phyloP scores from a whole-genome alignment of 1,140 invertebrate genomes.

The Dendrolimus kikuchii region DNA sequence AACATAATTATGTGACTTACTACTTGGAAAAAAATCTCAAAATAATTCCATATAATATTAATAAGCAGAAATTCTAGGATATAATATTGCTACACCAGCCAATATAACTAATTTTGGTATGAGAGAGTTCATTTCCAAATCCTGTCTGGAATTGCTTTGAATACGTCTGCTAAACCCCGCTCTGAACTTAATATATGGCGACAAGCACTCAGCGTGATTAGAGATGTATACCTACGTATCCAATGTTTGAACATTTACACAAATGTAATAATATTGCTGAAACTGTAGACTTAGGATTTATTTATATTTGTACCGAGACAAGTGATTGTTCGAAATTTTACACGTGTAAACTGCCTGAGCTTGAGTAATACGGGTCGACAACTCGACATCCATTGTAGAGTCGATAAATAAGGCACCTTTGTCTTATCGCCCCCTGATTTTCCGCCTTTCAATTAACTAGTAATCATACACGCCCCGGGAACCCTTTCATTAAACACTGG shows the following conservation, averaged over 20 bases:
- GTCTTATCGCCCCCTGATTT: slow-evolving; percentile 59
- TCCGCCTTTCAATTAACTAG: slow-evolving; percentile 67
- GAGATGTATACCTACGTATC: slow-evolving; percentile 10
- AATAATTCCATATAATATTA: no score
- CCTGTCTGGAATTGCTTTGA: slow-evolving; percentile 18
- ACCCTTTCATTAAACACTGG: slow-evolving; percentile 65
- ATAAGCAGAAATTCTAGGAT: no score
- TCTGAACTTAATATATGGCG: slow-evolving; percentile 56
- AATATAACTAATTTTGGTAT: slow-evolving; percentile 13
- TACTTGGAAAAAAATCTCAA: no score
- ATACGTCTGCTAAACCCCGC: slow-evolving; percentile 19
- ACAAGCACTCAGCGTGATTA: slow-evolving; percentile 59
- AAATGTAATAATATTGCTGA: not conserved
- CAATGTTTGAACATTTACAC: not conserved
- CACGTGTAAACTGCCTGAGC: not conserved
- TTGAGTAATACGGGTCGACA: not conserved
- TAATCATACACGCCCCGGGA: slow-evolving; percentile 64
- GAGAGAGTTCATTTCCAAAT: slow-evolving; percentile 16
- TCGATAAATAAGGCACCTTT: slow-evolving; percentile 34
- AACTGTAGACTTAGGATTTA: no score
- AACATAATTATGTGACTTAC: no score
- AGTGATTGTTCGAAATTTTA: not conserved
- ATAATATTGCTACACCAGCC: no score
- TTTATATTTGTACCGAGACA: not conserved
- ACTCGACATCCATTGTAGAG: not conserved